Conservation (phyloP, 2,113 vertebrate genomes). For the Perca schrenkii region DNA sequence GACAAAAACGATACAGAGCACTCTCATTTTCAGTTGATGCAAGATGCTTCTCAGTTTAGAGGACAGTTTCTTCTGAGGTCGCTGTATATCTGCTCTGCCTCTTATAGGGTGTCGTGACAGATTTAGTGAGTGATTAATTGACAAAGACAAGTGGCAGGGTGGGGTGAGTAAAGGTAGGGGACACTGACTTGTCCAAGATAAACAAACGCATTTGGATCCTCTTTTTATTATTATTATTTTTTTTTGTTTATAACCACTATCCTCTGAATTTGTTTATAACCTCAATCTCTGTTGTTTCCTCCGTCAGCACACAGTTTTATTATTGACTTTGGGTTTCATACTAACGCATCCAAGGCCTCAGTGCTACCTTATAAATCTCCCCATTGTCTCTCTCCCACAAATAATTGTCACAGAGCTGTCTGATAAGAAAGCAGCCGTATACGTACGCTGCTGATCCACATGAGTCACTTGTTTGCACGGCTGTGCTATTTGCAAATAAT, state of each 20-base stretch:
- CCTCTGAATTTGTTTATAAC: slow-evolving; percentile 35
- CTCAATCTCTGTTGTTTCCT: background rate
- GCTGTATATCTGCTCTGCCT: background rate
- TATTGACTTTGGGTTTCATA: slow-evolving; percentile 53
- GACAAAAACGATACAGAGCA: slow-evolving; percentile 40
- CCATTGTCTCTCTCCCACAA: slow-evolving; percentile 27
- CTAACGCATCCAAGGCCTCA: background rate
- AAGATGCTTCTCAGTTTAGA: background rate
- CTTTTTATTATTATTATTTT: slow-evolving; percentile 43
- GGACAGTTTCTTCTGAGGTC: slow-evolving; percentile 35
- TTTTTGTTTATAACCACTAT: slow-evolving; percentile 50
- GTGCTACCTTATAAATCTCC: slow-evolving; percentile 60
- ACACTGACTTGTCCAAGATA: slow-evolving; percentile 18
- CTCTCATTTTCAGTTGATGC: slow-evolving; percentile 71
- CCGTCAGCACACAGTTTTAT: background rate
- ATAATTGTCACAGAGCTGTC: slow-evolving; percentile 29
- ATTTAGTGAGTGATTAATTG: slow-evolving; percentile 63
- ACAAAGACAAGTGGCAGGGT: background rate
- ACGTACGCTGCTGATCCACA: background rate
- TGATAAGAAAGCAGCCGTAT: slow-evolving; percentile 34
- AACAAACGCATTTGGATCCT: slow-evolving; percentile 37
- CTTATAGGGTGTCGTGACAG: slow-evolving; percentile 52
- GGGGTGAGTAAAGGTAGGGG: background rate
- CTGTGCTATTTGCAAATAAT: slow-evolving; percentile 11
- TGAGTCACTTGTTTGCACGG: slow-evolving; percentile 13